A percentile compares a stretch with the other conserved stretches of the same genome.
Conservation (phyloP, 2,888 invertebrate genomes). For the Leptarthrus brevirostris region DNA sequence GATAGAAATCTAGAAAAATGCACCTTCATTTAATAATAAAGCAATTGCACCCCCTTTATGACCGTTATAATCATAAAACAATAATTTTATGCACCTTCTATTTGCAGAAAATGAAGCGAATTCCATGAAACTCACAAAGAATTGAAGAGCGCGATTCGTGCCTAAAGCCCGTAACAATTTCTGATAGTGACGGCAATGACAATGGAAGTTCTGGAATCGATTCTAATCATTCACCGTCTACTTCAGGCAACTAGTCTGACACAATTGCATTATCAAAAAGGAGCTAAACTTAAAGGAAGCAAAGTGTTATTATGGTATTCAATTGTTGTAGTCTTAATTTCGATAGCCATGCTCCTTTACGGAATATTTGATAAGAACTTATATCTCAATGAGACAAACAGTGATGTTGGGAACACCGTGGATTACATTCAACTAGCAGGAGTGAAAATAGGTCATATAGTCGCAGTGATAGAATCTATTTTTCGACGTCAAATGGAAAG, state of each 20-base stretch:
- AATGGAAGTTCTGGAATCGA: constrained; percentile 34
- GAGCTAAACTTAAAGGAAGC: not conserved
- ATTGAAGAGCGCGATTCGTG: no score
- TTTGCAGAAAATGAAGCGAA: no score
- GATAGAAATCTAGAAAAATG: no score
- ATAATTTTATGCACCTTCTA: no score
- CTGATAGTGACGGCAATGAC: not conserved
- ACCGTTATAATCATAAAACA: no score
- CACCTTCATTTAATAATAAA: no score
- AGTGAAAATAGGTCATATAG: constrained; percentile 61
- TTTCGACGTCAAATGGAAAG: constrained; percentile 56
- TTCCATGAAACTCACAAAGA: no score
- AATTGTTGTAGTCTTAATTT: constrained; percentile 3
- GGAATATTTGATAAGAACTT: constrained; percentile 12
- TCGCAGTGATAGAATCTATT: constrained; percentile 60
- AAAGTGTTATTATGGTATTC: constrained; percentile 10
- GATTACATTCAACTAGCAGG: constrained; percentile 62
- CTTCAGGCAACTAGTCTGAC: constrained; percentile 15
- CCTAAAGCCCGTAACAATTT: not conserved
- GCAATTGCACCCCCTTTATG: no score
- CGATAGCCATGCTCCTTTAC: constrained; percentile 7
- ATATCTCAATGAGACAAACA: constrained; percentile 6
- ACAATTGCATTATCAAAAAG: not conserved
- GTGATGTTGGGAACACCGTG: constrained; percentile 57
- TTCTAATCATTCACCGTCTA: constrained; percentile 21